Percentiles rank a stretch among this genome's conserved stretches.
These are phyloP conservation scores for Pyrrhia umbra DNA, from an alignment of 2,888 invertebrate species.

Conservation along the genomic window DNA sequence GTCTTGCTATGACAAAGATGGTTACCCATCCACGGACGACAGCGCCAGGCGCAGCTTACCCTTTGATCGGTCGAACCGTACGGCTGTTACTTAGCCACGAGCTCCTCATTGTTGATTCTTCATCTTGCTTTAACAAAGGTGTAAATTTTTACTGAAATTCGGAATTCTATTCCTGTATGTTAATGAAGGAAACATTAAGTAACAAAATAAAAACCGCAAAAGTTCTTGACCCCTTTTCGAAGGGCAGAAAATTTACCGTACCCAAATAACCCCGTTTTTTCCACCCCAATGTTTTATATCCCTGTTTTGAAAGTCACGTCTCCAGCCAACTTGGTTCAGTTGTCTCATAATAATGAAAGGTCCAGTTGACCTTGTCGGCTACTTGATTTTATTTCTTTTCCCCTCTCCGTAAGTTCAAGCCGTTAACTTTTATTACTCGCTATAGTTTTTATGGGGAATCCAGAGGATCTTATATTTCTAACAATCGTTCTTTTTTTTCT, in stretches of 20 bases:
- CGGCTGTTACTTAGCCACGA: too few species aligned
- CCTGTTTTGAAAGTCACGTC: constrained; percentile 54
- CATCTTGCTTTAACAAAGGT: too few species aligned
- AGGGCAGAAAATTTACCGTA: neutral
- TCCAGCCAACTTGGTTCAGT: constrained; percentile 31
- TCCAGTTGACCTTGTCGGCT: constrained; percentile 55
- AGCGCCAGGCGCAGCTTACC: too few species aligned
- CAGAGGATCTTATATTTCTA: constrained; percentile 39
- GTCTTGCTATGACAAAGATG: too few species aligned
- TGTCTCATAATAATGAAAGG: constrained; percentile 54
- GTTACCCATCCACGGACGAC: too few species aligned
- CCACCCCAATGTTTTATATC: constrained; percentile 20
- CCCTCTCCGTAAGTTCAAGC: constrained; percentile 53
- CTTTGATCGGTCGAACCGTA: too few species aligned
- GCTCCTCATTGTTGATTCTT: too few species aligned
- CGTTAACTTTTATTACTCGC: constrained; percentile 60
- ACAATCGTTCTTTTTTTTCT: constrained; percentile 38
- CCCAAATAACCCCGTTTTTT: neutral
- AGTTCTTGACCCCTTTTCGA: neutral
- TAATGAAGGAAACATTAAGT: too few species aligned
- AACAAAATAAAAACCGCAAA: neutral
- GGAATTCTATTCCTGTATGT: too few species aligned
- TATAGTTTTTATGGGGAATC: constrained; percentile 54
- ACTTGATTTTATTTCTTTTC: constrained; percentile 57
- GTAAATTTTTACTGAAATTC: too few species aligned